Conservation (phyloP, 2,797 vertebrate genomes). For the Hippopotamyrus pictus region DNA sequence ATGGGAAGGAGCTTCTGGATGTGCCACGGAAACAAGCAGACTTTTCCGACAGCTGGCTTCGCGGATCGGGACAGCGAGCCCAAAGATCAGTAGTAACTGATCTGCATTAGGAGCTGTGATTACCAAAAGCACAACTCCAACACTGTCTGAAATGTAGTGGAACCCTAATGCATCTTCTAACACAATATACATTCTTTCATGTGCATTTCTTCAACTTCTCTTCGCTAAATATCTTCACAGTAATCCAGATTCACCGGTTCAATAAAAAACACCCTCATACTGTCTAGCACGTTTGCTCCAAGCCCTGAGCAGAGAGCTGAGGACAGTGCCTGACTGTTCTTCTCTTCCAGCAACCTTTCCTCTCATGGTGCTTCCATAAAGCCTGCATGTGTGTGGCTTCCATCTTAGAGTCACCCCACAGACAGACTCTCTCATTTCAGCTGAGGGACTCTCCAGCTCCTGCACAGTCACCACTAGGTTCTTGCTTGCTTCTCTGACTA, state of each 20-base stretch:
- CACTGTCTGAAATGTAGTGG: conserved; percentile 35
- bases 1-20: conserved; percentile 20
- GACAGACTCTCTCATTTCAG: not conserved
- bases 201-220: conserved; percentile 23
- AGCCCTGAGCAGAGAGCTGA: not conserved
- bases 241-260: not conserved
- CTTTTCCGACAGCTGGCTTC: conserved; percentile 23
- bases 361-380: not conserved
- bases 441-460: not conserved
- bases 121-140: conserved; percentile 26
- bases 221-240: not conserved
- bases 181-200: conserved; percentile 34
- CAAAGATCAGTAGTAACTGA: conserved; percentile 45
- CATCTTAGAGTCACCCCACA: not conserved
- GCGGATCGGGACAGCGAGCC: conserved; percentile 31
- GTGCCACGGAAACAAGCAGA: conserved; percentile 31
- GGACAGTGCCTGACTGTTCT: not conserved
- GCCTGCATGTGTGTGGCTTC: not conserved
- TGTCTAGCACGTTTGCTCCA: not conserved
- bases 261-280: not conserved
- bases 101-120: conserved; percentile 35
- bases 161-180: not conserved
- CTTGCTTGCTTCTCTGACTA: not conserved
- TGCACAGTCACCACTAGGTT: not conserved
- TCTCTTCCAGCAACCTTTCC: not conserved